Evolutionary conservation across 1,140 invertebrate genomes (phyloP).

Genomic region (Holotrichia oblita): DNA sequence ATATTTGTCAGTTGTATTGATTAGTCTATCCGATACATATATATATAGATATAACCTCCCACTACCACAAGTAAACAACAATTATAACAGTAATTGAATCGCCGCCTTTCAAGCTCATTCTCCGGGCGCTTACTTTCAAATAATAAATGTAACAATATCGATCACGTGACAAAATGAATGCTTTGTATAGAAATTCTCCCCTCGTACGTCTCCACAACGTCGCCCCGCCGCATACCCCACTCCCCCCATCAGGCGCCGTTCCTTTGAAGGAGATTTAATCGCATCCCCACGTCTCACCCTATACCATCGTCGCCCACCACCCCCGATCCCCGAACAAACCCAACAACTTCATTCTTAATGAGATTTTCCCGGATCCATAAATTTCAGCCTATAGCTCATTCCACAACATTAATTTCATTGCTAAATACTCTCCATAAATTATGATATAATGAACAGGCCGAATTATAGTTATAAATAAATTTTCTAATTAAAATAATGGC

Average conservation of each 20-base stretch:
- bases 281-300: constrained; percentile 40
- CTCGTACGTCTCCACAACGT: not conserved
- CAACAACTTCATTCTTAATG: constrained; percentile 63
- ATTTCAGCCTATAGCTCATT: constrained; percentile 62
- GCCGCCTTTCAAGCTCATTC: constrained; percentile 28
- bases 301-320: constrained; percentile 27
- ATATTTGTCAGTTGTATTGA: constrained; percentile 2
- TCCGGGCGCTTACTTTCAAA: constrained; percentile 21
- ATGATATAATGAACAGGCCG: constrained; percentile 60
- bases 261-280: constrained; percentile 16
- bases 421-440: constrained; percentile 62
- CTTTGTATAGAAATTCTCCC: constrained; percentile 32
- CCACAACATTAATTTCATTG: constrained; percentile 62
- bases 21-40: not conserved
- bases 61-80: not conserved
- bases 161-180: constrained; percentile 33
- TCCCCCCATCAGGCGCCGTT: not conserved
- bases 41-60: not conserved
- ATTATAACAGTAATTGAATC: constrained; percentile 36
- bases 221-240: not conserved
- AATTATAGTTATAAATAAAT: constrained; percentile 59
- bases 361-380: constrained; percentile 63
- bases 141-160: constrained; percentile 36
- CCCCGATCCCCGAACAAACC: constrained; percentile 56
- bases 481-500: constrained; percentile 55